These are phyloP conservation scores for Orius insidiosus DNA, from an alignment of 1,140 invertebrate species.

Conservation along the genomic window DNA sequence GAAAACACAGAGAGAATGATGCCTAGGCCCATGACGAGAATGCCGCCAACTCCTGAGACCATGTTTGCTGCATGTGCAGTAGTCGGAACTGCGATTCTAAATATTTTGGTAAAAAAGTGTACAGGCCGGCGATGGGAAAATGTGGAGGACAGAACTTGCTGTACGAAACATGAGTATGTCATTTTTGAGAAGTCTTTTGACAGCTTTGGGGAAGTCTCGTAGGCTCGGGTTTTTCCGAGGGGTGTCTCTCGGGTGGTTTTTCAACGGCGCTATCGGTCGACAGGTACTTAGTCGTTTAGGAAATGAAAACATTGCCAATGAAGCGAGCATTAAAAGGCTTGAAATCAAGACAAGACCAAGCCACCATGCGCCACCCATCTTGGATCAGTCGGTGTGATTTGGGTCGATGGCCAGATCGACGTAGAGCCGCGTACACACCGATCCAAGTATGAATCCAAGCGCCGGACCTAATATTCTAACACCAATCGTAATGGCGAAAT, in stretches of 20 bases:
- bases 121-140: constrained; percentile 79
- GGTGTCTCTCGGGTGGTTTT: background rate
- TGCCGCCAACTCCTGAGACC: constrained; percentile 77
- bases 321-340: constrained; percentile 55
- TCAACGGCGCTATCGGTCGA: constrained; percentile 21
- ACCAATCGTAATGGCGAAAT: constrained; percentile 84
- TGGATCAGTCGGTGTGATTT: constrained; percentile 64
- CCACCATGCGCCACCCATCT: constrained; percentile 91
- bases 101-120: constrained; percentile 88
- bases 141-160: constrained; percentile 71
- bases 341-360: constrained; percentile 67
- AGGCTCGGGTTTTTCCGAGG: constrained; percentile 37
- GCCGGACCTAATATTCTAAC: constrained; percentile 80
- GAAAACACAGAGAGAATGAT: constrained; percentile 69
- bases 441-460: constrained; percentile 78
- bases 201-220: constrained; percentile 68
- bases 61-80: constrained; percentile 76
- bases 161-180: constrained; percentile 80
- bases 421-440: constrained; percentile 72
- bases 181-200: constrained; percentile 69
- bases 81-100: constrained; percentile 80
- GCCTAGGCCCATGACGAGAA: constrained; percentile 79
- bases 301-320: constrained; percentile 76
- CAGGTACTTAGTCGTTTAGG: constrained; percentile 44
- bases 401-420: constrained; percentile 58